Percentiles rank a stretch among this genome's conserved stretches.
These are phyloP conservation scores for Sebastes steindachneri DNA, from an alignment of 2,797 vertebrate genomes.

Conservation along the genomic window DNA sequence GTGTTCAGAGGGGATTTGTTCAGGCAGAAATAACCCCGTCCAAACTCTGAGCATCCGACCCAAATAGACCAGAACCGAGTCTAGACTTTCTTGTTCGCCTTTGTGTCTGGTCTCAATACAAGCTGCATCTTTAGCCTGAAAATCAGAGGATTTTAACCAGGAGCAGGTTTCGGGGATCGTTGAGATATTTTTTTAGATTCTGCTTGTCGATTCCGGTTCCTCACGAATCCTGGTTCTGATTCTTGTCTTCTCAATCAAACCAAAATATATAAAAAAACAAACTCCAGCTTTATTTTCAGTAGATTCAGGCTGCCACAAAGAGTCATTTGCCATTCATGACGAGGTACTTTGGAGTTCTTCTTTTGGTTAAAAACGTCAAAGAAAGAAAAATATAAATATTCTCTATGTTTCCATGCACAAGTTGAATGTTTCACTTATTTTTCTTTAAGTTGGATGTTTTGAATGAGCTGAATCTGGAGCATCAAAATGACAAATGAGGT, in stretches of 20 bases:
- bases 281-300: not conserved
- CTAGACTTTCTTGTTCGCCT: not conserved
- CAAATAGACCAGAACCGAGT: not conserved
- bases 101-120: not conserved
- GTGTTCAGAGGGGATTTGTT: not conserved
- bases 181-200: not conserved
- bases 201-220: not conserved
- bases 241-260: not conserved
- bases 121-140: not conserved
- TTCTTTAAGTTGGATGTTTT: not conserved
- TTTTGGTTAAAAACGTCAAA: not conserved
- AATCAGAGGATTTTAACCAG: not conserved
- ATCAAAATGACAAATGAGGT: slow-evolving; percentile 2
- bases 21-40: no score
- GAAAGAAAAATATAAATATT: not conserved
- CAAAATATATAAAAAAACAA: not conserved
- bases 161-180: not conserved
- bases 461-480: not conserved
- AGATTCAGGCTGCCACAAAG: not conserved
- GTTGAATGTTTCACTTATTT: not conserved
- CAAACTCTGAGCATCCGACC: not conserved
- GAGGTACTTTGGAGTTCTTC: not conserved
- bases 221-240: not conserved
- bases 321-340: not conserved
- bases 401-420: not conserved